Conservation (phyloP, 2,113 vertebrate genomes). For the Zosterops lateralis region DNA sequence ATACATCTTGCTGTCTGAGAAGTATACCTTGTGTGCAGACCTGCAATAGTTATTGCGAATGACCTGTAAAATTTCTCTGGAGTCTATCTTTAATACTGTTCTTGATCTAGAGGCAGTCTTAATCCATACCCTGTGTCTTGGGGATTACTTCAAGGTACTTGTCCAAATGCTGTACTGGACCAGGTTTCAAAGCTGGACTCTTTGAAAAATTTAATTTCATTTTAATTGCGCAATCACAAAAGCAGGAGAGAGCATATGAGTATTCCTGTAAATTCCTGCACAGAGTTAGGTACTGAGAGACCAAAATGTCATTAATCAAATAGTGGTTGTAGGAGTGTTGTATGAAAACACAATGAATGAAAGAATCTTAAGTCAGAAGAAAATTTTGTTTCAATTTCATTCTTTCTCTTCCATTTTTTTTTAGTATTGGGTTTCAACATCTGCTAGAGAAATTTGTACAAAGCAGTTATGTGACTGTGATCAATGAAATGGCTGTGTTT, state of each 20-base stretch:
- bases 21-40: neutral
- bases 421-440: neutral
- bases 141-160: accelerated
- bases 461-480: neutral
- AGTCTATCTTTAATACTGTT: neutral
- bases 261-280: neutral
- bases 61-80: neutral
- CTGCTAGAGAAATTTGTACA: neutral
- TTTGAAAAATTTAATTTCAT: neutral
- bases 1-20: neutral
- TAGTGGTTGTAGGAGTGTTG: neutral
- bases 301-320: neutral
- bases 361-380: neutral
- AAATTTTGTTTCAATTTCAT: neutral
- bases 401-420: neutral
- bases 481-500: neutral
- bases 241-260: neutral
- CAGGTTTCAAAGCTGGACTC: neutral
- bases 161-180: neutral
- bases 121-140: neutral
- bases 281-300: accelerated
- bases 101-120: neutral
- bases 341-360: neutral
- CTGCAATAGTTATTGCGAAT: neutral
- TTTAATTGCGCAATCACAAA: neutral